phyloP scores from a whole-genome alignment of 2,888 invertebrate genomes.

The Agrilus cyanescens region DNA sequence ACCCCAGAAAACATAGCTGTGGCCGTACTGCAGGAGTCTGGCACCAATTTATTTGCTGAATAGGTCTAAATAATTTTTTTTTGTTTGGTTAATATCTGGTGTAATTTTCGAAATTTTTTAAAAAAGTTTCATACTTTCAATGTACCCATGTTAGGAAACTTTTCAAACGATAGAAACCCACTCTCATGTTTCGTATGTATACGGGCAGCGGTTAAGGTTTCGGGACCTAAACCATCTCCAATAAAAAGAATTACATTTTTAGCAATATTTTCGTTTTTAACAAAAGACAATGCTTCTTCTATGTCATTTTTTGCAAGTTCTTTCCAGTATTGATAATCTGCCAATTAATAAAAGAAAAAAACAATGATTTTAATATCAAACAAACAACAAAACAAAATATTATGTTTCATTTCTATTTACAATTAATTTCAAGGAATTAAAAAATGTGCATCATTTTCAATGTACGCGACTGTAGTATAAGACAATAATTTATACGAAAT shows the following conservation, averaged over 20 bases:
- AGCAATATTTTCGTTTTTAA: slow-evolving; percentile 36
- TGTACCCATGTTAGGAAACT: slow-evolving; percentile 71
- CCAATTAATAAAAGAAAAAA: too few species aligned
- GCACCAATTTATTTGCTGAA: slow-evolving; percentile 72
- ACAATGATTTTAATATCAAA: too few species aligned
- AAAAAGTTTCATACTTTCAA: slow-evolving; percentile 53
- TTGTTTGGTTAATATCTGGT: background rate
- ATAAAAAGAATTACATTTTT: slow-evolving; percentile 78
- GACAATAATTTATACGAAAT: too few species aligned
- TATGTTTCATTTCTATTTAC: too few species aligned
- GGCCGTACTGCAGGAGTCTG: slow-evolving; percentile 81
- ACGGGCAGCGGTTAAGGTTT: slow-evolving; percentile 71
- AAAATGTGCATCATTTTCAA: too few species aligned
- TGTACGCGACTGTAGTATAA: too few species aligned
- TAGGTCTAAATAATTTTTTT: slow-evolving; percentile 60
- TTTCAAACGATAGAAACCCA: slow-evolving; percentile 64
- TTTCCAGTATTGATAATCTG: slow-evolving; percentile 28
- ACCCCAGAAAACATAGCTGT: slow-evolving; percentile 78
- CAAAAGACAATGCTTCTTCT: slow-evolving; percentile 19
- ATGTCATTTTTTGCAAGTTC: slow-evolving; percentile 25
- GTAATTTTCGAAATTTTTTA: background rate
- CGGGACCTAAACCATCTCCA: slow-evolving; percentile 86
- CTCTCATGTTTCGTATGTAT: slow-evolving; percentile 68
- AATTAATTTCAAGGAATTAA: too few species aligned
- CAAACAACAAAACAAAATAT: too few species aligned